Evolutionary conservation across 2,113 vertebrate genomes (phyloP).

Genomic region (Erinaceus europaeus): DNA sequence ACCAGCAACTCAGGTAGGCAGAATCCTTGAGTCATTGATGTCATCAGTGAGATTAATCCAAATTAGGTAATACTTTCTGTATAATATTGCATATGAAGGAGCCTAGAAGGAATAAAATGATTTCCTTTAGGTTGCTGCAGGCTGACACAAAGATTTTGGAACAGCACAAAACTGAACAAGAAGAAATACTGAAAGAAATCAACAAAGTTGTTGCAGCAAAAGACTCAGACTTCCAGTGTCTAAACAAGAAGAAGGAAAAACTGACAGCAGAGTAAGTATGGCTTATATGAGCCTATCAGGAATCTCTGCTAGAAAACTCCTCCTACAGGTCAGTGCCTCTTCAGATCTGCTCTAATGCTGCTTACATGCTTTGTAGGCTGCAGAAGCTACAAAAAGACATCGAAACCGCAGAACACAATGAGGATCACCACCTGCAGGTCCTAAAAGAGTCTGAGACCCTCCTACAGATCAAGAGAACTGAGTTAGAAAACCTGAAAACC

Average conservation of each 20-base stretch:
- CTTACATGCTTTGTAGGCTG: slow-evolving; percentile 78
- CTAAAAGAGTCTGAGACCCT: slow-evolving; percentile 83
- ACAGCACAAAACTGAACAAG: slow-evolving; percentile 80
- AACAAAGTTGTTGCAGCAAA: slow-evolving; percentile 79
- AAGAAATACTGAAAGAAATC: slow-evolving; percentile 83
- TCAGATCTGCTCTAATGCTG: background rate
- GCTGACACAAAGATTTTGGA: slow-evolving; percentile 79
- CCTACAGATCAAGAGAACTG: slow-evolving; percentile 79
- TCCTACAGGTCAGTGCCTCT: background rate
- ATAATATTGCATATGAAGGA: background rate
- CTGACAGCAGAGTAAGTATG: slow-evolving; percentile 80
- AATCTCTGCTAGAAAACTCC: background rate
- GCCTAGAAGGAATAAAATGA: background rate
- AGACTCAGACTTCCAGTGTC: slow-evolving; percentile 83
- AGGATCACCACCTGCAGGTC: slow-evolving; percentile 80
- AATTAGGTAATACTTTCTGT: background rate
- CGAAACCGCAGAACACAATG: slow-evolving; percentile 73
- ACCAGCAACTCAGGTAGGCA: slow-evolving; percentile 86
- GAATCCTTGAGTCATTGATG: background rate
- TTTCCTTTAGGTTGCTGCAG: slow-evolving; percentile 82
- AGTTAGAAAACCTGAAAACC: slow-evolving; percentile 81
- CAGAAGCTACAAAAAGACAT: slow-evolving; percentile 84
- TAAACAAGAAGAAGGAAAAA: slow-evolving; percentile 82
- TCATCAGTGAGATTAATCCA: background rate
- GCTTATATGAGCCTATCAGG: background rate